Conservation (phyloP, 2,113 vertebrate species). For the Bungarus multicinctus region DNA sequence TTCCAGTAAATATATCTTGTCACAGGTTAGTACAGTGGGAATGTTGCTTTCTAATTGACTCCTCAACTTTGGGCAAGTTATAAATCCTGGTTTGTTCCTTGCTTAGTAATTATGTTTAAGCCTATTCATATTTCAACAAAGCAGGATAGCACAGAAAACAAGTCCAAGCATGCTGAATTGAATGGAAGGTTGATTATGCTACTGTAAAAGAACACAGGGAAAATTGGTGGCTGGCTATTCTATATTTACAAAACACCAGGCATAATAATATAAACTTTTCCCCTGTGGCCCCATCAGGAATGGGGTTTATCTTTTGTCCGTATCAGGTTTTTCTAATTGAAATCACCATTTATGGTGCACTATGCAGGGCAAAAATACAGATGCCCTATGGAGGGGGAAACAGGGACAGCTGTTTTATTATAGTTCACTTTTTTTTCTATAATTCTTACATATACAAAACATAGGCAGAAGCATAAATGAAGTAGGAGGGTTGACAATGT, state of each 20-base stretch:
- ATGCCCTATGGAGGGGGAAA: background rate
- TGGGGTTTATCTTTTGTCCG: background rate
- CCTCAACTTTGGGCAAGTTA: background rate
- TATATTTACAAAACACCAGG: background rate
- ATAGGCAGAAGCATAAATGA: background rate
- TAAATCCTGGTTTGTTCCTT: background rate
- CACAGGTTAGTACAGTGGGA: conserved; percentile 9
- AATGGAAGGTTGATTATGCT: background rate
- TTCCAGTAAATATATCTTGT: conserved; percentile 45
- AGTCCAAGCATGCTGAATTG: background rate
- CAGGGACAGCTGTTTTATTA: background rate
- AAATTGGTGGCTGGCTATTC: background rate
- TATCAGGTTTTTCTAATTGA: background rate
- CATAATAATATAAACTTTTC: background rate
- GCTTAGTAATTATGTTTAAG: conserved; percentile 6
- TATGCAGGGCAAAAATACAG: background rate
- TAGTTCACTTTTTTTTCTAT: background rate
- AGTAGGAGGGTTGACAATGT: background rate
- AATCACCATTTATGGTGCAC: background rate
- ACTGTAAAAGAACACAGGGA: background rate
- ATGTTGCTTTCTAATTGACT: background rate
- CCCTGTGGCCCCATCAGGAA: background rate
- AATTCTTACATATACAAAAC: background rate
- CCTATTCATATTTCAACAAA: background rate
- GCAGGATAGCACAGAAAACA: background rate